A percentile compares a stretch with the other conserved stretches of the same genome.
phyloP scores from a whole-genome alignment of 2,113 vertebrate genomes.

The Epinephelus lanceolatus region DNA sequence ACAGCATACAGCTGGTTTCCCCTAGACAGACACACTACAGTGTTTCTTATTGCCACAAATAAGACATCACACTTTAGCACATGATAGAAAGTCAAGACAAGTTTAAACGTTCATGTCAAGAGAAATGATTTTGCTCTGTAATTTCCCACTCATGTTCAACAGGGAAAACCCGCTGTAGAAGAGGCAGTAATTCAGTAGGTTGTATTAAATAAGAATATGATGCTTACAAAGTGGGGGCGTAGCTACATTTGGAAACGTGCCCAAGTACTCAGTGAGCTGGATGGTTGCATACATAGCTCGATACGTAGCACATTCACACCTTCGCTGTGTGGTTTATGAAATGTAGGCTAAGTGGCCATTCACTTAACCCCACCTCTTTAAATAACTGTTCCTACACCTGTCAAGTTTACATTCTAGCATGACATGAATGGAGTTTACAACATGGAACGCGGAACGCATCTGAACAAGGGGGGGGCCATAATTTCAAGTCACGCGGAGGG shows the following conservation, averaged over 20 bases:
- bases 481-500: no score
- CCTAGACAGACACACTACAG: background rate
- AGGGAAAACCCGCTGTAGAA: background rate
- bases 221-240: background rate
- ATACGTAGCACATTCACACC: background rate
- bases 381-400: background rate
- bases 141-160: background rate
- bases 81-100: background rate
- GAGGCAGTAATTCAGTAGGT: constrained; percentile 1
- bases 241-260: background rate
- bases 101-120: background rate
- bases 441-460: no score
- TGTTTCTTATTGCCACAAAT: background rate
- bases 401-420: no score
- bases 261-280: background rate
- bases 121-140: no score
- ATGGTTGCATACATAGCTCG: background rate
- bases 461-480: no score
- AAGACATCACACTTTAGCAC: background rate
- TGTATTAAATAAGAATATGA: background rate
- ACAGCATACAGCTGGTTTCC: background rate
- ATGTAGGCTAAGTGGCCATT: background rate
- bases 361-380: background rate
- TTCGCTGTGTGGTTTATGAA: background rate
- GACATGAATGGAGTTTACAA: no score